Percentiles rank a stretch among this genome's conserved stretches.
Evolutionary conservation across 2,113 vertebrate species (phyloP).

Genomic region (Brachypodius melanocephalos): DNA sequence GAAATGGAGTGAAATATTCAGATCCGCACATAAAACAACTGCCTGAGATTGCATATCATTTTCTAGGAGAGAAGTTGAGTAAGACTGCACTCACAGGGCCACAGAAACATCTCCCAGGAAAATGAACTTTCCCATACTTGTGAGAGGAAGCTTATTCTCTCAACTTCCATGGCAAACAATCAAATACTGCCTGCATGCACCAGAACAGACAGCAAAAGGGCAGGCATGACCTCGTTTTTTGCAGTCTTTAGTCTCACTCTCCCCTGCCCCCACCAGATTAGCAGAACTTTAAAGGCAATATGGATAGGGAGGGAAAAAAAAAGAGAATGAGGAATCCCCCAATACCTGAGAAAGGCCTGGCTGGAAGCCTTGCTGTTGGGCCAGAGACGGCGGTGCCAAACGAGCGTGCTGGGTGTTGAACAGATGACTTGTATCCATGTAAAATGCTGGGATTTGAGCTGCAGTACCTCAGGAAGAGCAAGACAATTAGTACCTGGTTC

Average conservation of each 20-base stretch:
- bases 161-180: background rate
- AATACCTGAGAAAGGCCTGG: constrained; percentile 96
- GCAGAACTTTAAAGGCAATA: background rate
- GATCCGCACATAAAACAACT: background rate
- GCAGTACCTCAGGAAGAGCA: constrained; percentile 70
- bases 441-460: constrained; percentile 96
- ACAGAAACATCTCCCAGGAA: background rate
- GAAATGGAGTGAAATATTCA: background rate
- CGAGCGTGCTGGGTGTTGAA: constrained; percentile 92
- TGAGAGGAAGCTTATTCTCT: background rate
- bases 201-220: background rate
- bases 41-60: background rate
- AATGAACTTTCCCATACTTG: background rate
- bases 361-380: constrained; percentile 95
- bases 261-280: background rate
- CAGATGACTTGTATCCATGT: constrained; percentile 98
- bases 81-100: background rate
- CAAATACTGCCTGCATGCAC: background rate
- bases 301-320: fast-evolving
- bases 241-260: background rate
- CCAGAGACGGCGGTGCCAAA: constrained; percentile 88
- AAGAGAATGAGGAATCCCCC: background rate
- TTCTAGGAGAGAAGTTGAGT: background rate
- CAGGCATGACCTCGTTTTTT: background rate
- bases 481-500: background rate